Evolutionary conservation across 2,797 vertebrate species (phyloP).

Genomic region (Eleutherodactylus coqui): DNA sequence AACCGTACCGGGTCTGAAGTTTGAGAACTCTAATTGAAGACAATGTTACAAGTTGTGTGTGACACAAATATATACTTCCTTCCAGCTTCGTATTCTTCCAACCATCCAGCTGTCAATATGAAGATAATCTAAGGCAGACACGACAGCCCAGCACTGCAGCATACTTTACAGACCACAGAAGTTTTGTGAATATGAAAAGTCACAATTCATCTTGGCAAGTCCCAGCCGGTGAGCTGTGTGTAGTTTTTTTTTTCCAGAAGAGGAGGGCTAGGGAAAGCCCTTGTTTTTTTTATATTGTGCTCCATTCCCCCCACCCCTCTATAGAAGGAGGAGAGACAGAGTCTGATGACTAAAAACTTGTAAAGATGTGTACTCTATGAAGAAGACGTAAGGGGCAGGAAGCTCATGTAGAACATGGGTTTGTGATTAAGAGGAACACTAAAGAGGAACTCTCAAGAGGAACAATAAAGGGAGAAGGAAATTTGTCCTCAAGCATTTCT

Average conservation of each 20-base stretch:
- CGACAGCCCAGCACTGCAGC: slow-evolving; percentile 64
- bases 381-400: slow-evolving; percentile 63
- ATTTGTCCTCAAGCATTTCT: slow-evolving; percentile 8
- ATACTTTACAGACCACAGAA: slow-evolving; percentile 67
- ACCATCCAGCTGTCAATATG: slow-evolving; percentile 73
- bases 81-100: slow-evolving; percentile 64
- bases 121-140: slow-evolving; percentile 69
- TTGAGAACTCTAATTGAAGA: slow-evolving; percentile 33
- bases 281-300: slow-evolving; percentile 63
- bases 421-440: slow-evolving; percentile 66
- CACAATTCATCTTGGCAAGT: slow-evolving; percentile 69
- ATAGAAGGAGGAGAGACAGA: slow-evolving; percentile 66
- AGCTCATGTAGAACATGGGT: slow-evolving; percentile 69
- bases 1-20: slow-evolving; percentile 28
- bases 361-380: slow-evolving; percentile 65
- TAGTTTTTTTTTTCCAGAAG: slow-evolving; percentile 34
- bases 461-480: slow-evolving; percentile 60
- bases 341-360: slow-evolving; percentile 67
- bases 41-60: neutral
- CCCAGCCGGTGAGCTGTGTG: slow-evolving; percentile 61
- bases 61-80: slow-evolving; percentile 2
- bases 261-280: slow-evolving; percentile 66
- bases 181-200: slow-evolving; percentile 67
- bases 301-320: slow-evolving; percentile 65
- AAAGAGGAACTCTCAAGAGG: slow-evolving; percentile 64